Conservation (phyloP, 2,797 vertebrate genomes). For the Manis javanica region DNA sequence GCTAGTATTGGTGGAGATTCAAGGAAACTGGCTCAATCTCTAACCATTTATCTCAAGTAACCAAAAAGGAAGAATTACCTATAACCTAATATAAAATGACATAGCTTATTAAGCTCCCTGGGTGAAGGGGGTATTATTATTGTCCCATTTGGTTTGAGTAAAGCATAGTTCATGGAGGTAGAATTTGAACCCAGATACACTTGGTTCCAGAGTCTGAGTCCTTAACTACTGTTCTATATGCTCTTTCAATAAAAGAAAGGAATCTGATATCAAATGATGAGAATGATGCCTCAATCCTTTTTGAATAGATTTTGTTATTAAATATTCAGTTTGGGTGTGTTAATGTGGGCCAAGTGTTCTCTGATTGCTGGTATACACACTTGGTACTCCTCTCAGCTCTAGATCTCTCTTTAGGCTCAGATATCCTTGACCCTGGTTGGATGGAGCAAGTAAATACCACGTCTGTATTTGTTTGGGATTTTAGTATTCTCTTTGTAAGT, state of each 20-base stretch:
- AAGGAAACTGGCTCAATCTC: not conserved
- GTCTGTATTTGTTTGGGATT: not conserved
- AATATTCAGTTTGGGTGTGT: not conserved
- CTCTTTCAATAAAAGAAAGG: not conserved
- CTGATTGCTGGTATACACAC: not conserved
- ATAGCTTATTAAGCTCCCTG: not conserved
- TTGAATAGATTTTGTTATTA: not conserved
- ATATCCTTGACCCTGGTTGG: not conserved
- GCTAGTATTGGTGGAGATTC: not conserved
- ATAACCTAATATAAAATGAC: not conserved
- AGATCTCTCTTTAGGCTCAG: not conserved
- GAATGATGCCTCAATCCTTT: not conserved
- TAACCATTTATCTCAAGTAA: not conserved
- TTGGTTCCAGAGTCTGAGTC: not conserved
- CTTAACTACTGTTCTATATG: not conserved
- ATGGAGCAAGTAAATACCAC: not conserved
- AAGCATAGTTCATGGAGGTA: not conserved
- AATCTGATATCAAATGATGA: not conserved
- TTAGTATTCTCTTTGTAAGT: not conserved
- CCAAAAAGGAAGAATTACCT: not conserved
- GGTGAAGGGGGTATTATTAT: not conserved
- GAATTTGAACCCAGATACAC: not conserved
- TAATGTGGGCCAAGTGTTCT: not conserved
- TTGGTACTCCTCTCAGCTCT: not conserved
- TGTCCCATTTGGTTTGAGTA: not conserved